phyloP scores from a whole-genome alignment of 2,797 vertebrate genomes.

The Scleropages formosus region DNA sequence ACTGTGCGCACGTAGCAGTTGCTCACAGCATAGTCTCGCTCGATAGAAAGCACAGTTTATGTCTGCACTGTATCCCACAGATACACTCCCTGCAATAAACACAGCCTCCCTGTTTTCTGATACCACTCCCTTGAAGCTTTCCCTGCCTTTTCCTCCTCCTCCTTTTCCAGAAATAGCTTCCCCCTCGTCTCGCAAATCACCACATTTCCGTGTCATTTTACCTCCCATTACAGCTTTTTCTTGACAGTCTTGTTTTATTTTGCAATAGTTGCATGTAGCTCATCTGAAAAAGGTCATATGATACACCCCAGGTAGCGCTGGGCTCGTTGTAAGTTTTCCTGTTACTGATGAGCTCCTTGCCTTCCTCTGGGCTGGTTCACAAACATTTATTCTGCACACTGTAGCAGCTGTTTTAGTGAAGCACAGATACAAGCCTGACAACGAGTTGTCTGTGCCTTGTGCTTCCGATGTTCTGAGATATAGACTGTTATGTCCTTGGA shows the following conservation, averaged over 20 bases:
- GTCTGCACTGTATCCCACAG: constrained; percentile 35
- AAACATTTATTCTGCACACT: constrained; percentile 60
- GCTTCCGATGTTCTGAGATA: constrained; percentile 29
- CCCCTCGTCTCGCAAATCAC: background rate
- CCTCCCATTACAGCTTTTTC: constrained; percentile 13
- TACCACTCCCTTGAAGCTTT: constrained; percentile 8
- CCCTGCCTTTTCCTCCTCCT: background rate
- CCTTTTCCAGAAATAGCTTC: background rate
- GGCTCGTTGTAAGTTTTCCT: constrained; percentile 46
- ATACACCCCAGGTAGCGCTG: constrained; percentile 51
- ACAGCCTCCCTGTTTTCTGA: constrained; percentile 20
- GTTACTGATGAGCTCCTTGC: constrained; percentile 48
- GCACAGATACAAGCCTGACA: constrained; percentile 52
- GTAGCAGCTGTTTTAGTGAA: constrained; percentile 48
- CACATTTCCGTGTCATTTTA: background rate
- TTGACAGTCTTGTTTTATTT: background rate
- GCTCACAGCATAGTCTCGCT: constrained; percentile 39
- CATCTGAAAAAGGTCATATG: constrained; percentile 21
- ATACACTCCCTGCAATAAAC: constrained; percentile 32
- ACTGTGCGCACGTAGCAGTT: constrained; percentile 53
- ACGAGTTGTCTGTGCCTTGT: constrained; percentile 49
- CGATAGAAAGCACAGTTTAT: constrained; percentile 37
- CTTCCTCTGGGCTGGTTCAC: constrained; percentile 46
- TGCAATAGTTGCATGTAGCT: background rate
- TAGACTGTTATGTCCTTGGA: constrained; percentile 42